Evolutionary conservation across 2,113 vertebrate species (phyloP).

Genomic region (Spea bombifrons): DNA sequence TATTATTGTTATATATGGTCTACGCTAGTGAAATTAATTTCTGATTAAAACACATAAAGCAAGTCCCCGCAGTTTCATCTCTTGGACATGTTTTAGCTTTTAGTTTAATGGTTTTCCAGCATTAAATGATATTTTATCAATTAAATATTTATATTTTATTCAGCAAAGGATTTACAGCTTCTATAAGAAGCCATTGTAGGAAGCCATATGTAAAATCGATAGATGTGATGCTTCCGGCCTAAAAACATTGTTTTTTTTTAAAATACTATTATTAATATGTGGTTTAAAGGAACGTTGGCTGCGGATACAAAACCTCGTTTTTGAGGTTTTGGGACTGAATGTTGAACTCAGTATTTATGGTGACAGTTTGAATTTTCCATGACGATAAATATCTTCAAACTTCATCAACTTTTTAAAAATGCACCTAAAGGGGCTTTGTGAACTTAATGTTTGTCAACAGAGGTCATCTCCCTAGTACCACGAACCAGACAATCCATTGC

Average conservation of each 20-base stretch:
- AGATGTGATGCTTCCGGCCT: neutral
- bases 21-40: neutral
- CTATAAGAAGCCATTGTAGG: neutral
- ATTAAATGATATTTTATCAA: conserved; percentile 9
- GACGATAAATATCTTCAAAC: no score
- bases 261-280: no score
- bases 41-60: neutral
- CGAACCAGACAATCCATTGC: no score
- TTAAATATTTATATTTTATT: conserved; percentile 25
- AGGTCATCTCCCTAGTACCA: no score
- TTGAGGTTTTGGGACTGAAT: no score
- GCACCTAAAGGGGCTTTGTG: no score
- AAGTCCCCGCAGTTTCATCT: neutral
- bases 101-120: conserved; percentile 12
- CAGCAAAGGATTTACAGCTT: conserved; percentile 2
- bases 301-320: no score
- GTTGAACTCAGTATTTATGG: no score
- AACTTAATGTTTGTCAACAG: no score
- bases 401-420: no score
- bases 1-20: conserved; percentile 4
- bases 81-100: conserved; percentile 4
- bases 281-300: no score
- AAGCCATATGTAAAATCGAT: conserved; percentile 1
- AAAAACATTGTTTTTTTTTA: neutral
- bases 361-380: no score